Evolutionary conservation across 2,888 invertebrate genomes (phyloP), one percentile per base, ranked within the genome.

Genomic region (Heliconius ethilla): DNA sequence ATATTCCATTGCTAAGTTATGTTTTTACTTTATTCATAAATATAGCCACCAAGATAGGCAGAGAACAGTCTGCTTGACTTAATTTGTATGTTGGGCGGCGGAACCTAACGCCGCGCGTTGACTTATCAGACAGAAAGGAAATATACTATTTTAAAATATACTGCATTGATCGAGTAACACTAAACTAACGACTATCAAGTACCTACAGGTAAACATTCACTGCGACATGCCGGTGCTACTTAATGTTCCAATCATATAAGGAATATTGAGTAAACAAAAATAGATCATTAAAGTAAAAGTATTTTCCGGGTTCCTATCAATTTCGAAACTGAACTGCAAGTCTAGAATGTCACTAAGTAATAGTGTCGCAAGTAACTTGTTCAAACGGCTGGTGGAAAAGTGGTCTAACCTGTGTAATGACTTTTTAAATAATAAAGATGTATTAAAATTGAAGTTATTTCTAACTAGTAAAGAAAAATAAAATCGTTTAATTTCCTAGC

Each of bases 301-400:
- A 65, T 40, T 45, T 74, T 63, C 63, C 74, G 65, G 74, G 40
- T 63, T 27, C 69, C 69, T 22, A 65, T 25, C 29, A 63, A 65
- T 74, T 74, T 63, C 74, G 74, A 65, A 74, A 74, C 74, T 29
- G 63, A 65, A 40, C 27, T 25, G 25, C 33, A 33, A 63, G 63
- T 74, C 74, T 63, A 74, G 74, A 74, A 74, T 74, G 74, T 74
- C 27, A 74, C 63, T 45, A 15, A 27, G 27, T 74, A 40, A 51
- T 70, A 40, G 22, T 74, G 45, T 45, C 45, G 63, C 63, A 74
- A 72, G 55, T n/a, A 37, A 59, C 72, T 55, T 37, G 59, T 72
- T n/a, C 33, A 15, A 55, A n/a, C 13, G n/a, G 11, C 22, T 6
- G 11, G 22, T 13, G 73, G 37, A 10, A 73, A 59, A 59, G 10